Base-by-base conservation (phyloP, 64 coral and sea anemone genomes). In the Actinia equina region DNA sequence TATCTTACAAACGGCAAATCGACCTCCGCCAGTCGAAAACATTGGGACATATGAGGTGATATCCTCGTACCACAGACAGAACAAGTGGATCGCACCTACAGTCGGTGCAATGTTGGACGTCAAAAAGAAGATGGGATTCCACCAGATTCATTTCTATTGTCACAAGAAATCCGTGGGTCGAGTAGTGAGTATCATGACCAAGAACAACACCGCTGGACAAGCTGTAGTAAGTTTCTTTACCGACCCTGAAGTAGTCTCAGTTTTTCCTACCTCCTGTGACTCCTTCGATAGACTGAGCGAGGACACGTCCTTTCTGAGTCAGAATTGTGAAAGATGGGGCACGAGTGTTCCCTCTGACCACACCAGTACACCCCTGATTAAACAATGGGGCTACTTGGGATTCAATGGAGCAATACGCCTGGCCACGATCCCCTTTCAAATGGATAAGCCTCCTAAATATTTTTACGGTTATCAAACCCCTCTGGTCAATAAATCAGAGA, bases 171-270 rank as follows among this genome's bases (percentile, higher is more conserved):
- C 43, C 16, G 78, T 81, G 0, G 49, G 49, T 52, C 19, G 78
- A 81, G 49, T 52, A 10, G 49, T 81, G 42, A 44, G 49, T 44
- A 81, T 81, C 78, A 81, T 81, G 78, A 81, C 78, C 78, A 81
- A 44, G 43, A 81, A 81, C 44, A 81, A 81, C 78, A 81, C 78
- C 44, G 78, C 44, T 81, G 78, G 78, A 17, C 78, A 81, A 6
- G 5, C 43, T 0, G 78, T 81, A 45, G 43, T 81, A 6, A 52
- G 8, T 81, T 23, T 0, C 78, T 81, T 81, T 23, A 44, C 49
- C 15, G 22, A 6, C 15, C n/a, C 6, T 22, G 27, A 0, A 0
- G 18, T 18, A 49, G 42, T 4, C 17, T 30, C 69, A 14, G 27
- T 37, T 74, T 74, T 74, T 1, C 78, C 78, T 5, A 19, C 78